phyloP scores from a whole-genome alignment of 2,797 vertebrate species.

The Artibeus lituratus region DNA sequence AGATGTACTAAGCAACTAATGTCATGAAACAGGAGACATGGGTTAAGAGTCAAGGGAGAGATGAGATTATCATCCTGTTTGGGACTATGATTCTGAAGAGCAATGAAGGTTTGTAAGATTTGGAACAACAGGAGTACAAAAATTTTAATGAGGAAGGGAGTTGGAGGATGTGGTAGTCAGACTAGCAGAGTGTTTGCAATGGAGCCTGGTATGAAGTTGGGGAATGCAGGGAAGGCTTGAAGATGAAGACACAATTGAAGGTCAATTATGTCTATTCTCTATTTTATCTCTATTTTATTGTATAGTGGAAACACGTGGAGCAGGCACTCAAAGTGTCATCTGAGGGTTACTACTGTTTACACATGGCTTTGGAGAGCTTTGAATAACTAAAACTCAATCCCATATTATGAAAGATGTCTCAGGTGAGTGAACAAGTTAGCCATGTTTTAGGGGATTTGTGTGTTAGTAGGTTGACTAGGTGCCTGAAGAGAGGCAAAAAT shows the following conservation, averaged over 20 bases:
- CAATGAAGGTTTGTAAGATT: no score
- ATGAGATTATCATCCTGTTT: not conserved
- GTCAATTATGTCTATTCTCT: not conserved
- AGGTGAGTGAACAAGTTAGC: accelerated
- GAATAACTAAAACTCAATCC: not conserved
- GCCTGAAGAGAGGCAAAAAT: not conserved
- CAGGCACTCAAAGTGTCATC: not conserved
- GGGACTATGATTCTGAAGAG: not conserved
- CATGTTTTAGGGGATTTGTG: not conserved
- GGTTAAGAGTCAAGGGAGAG: not conserved
- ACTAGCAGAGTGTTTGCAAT: no score
- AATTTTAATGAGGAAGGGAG: no score
- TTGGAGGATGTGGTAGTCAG: no score
- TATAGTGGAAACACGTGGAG: not conserved
- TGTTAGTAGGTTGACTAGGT: not conserved
- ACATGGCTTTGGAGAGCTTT: not conserved
- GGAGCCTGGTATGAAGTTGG: no score
- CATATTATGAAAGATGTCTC: accelerated
- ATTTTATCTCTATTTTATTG: no score
- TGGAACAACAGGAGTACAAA: no score
- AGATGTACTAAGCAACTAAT: not conserved
- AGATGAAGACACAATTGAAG: no score
- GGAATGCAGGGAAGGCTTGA: no score
- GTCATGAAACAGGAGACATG: not conserved
- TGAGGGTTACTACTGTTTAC: no score